A percentile compares a stretch with the other conserved stretches of the same genome.
Evolutionary conservation across 2,888 invertebrate genomes (phyloP).

Genomic region (Yponomeuta evonymella): DNA sequence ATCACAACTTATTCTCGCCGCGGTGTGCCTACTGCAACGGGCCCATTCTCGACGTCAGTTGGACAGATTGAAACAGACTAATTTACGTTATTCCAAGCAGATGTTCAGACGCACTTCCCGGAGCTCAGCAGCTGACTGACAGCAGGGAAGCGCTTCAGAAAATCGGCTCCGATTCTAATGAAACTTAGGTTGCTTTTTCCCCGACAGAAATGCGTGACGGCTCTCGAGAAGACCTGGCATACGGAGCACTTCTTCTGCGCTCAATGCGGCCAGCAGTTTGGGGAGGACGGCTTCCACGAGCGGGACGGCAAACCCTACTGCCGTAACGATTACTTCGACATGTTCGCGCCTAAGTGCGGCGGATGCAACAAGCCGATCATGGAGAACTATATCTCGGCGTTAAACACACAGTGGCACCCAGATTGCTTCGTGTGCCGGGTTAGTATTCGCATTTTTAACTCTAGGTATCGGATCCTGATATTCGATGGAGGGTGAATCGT

Average conservation of each 20-base stretch:
- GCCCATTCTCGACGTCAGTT: slow-evolving; percentile 96
- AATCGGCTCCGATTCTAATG: background rate
- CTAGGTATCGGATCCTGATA: background rate
- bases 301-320: slow-evolving; percentile 97
- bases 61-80: background rate
- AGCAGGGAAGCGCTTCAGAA: background rate
- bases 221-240: slow-evolving; percentile 98
- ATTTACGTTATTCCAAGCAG: background rate
- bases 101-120: background rate
- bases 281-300: slow-evolving; percentile 98
- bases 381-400: slow-evolving; percentile 98
- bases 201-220: slow-evolving; percentile 97
- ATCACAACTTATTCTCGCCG: slow-evolving; percentile 98
- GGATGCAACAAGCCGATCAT: slow-evolving; percentile 97
- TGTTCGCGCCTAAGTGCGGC: slow-evolving; percentile 98
- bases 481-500: background rate
- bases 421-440: slow-evolving; percentile 99
- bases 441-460: slow-evolving; percentile 58
- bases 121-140: no score
- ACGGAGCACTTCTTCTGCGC: slow-evolving; percentile 99
- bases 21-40: slow-evolving; percentile 99
- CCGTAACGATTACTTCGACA: slow-evolving; percentile 95
- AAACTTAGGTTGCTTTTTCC: slow-evolving; percentile 23
- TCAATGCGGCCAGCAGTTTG: slow-evolving; percentile 97
- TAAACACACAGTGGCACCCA: slow-evolving; percentile 98